Conservation (phyloP, 2,888 invertebrate species). For the Parascotia fuliginaria region DNA sequence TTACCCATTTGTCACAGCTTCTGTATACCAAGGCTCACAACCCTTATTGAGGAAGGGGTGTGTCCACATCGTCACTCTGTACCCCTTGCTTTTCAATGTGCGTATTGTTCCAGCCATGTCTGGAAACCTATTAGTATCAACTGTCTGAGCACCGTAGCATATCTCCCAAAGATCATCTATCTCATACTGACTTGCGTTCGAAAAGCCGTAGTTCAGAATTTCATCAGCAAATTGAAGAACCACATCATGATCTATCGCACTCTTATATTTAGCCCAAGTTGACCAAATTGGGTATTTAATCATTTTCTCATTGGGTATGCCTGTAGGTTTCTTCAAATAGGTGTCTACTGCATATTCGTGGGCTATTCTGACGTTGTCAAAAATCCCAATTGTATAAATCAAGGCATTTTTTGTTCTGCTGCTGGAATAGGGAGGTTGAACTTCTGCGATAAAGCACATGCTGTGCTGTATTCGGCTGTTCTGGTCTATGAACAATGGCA, state of each 20-base stretch:
- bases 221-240: slow-evolving; percentile 82
- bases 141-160: slow-evolving; percentile 86
- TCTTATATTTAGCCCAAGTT: slow-evolving; percentile 87
- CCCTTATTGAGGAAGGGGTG: slow-evolving; percentile 88
- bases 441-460: slow-evolving; percentile 82
- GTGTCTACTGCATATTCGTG: slow-evolving; percentile 87
- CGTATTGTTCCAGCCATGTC: slow-evolving; percentile 80
- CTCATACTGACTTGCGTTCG: slow-evolving; percentile 82
- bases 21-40: slow-evolving; percentile 82
- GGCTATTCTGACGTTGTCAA: slow-evolving; percentile 83
- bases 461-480: slow-evolving; percentile 78
- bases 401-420: slow-evolving; percentile 73
- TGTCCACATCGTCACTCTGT: slow-evolving; percentile 87
- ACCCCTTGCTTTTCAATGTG: slow-evolving; percentile 72
- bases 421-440: slow-evolving; percentile 76
- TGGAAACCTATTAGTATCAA: slow-evolving; percentile 82
- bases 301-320: slow-evolving; percentile 84
- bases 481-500: slow-evolving; percentile 89
- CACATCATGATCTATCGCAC: slow-evolving; percentile 78
- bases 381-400: slow-evolving; percentile 87
- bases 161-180: slow-evolving; percentile 89
- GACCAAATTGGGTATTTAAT: slow-evolving; percentile 88
- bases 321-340: slow-evolving; percentile 85
- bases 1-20: slow-evolving; percentile 75
- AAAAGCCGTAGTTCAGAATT: slow-evolving; percentile 78